These are phyloP conservation scores for Pipistrellus pygmaeus DNA, from an alignment of 2,797 vertebrate genomes.

Conservation along the genomic window DNA sequence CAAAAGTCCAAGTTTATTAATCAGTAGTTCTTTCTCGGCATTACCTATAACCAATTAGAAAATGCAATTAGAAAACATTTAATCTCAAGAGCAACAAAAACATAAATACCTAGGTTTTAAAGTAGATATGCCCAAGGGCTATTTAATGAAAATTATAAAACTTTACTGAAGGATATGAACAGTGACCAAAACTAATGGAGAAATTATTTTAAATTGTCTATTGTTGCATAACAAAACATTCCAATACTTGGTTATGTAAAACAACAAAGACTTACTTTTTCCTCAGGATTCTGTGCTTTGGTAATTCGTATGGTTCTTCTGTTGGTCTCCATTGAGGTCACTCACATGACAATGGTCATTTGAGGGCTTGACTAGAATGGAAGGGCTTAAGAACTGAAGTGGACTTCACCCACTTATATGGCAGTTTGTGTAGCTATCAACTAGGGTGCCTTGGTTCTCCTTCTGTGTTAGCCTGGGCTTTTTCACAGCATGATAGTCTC, in stretches of 20 bases:
- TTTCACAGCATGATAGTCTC: neutral
- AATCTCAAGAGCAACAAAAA: neutral
- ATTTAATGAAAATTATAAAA: neutral
- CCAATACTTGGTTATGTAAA: neutral
- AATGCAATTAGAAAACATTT: neutral
- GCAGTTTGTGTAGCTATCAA: neutral
- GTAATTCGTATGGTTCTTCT: neutral
- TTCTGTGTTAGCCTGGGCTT: neutral
- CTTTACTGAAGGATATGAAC: neutral
- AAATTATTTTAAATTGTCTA: neutral
- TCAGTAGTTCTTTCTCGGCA: neutral
- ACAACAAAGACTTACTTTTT: neutral
- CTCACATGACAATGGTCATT: neutral
- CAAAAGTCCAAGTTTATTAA: slow-evolving; percentile 17
- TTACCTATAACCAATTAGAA: neutral
- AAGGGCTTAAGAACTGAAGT: neutral
- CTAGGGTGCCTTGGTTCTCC: neutral
- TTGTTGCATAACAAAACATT: neutral
- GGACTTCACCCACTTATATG: neutral
- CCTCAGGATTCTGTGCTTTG: neutral
- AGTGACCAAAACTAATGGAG: neutral
- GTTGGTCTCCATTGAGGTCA: neutral
- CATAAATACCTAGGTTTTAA: slow-evolving; percentile 1
- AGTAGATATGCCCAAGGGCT: neutral
- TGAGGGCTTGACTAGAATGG: neutral